Percentiles rank a stretch among this genome's conserved stretches.
Conservation (phyloP, 2,113 vertebrate genomes). For the Strix uralensis region DNA sequence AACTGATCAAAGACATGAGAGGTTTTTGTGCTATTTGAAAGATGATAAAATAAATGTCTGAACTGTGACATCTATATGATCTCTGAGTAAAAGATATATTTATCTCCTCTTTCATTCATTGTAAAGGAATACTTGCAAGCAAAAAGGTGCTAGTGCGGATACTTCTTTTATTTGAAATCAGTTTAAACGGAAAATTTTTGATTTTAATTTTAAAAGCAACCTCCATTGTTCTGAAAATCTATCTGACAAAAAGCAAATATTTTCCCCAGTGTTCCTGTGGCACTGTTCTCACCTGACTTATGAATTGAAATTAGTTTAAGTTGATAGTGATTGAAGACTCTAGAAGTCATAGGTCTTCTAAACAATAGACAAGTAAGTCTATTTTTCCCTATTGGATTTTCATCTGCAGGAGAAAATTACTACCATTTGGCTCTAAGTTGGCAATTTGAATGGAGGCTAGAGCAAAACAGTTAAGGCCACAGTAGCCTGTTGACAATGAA, state of each 20-base stretch:
- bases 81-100: not conserved
- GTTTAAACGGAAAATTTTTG: not conserved
- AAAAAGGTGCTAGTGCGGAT: not conserved
- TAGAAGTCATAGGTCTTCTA: not conserved
- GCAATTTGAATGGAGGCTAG: not conserved
- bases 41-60: not conserved
- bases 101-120: not conserved
- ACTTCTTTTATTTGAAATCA: not conserved
- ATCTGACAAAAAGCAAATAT: not conserved
- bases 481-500: not conserved
- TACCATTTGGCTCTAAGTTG: not conserved
- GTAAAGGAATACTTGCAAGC: not conserved
- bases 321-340: conserved; percentile 14
- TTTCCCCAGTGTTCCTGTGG: not conserved
- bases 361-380: conserved; percentile 1
- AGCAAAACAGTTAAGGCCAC: conserved; percentile 1
- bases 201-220: not conserved
- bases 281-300: not conserved
- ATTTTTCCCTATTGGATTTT: not conserved
- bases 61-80: not conserved
- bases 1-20: not conserved
- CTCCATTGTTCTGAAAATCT: not conserved
- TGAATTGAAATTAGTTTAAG: not conserved
- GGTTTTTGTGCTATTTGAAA: not conserved
- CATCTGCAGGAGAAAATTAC: not conserved